phyloP scores from a whole-genome alignment of 2,113 vertebrate species.

The Camelus bactrianus region DNA sequence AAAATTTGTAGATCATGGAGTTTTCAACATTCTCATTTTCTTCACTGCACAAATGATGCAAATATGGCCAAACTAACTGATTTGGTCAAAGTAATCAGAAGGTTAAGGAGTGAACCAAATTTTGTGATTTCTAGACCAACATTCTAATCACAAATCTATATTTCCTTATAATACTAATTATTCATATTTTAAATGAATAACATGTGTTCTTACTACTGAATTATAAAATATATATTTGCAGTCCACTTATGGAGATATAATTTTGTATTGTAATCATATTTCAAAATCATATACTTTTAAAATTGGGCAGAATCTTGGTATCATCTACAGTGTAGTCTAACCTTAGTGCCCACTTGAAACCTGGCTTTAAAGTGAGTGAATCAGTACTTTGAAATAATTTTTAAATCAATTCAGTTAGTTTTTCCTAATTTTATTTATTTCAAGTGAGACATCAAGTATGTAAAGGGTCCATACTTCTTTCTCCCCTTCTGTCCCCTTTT shows the following conservation, averaged over 20 bases:
- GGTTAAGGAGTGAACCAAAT: background rate
- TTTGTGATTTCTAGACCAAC: conserved; percentile 3
- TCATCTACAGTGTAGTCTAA: background rate
- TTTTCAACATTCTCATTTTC: background rate
- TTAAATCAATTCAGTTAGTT: background rate
- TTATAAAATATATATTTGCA: background rate
- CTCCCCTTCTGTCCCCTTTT: background rate
- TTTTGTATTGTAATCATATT: background rate
- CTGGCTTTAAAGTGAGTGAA: background rate
- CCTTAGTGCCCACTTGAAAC: background rate
- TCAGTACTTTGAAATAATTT: background rate
- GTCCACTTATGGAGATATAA: background rate
- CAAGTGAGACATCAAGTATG: background rate
- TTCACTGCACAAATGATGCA: background rate
- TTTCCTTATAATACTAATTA: background rate
- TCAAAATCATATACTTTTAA: background rate
- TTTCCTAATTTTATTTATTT: conserved; percentile 12
- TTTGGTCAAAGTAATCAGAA: background rate
- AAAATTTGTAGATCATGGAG: background rate
- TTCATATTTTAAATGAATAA: conserved; percentile 17
- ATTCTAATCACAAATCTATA: background rate
- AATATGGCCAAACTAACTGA: background rate
- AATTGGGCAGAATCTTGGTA: background rate
- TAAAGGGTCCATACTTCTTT: background rate
- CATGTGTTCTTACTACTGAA: background rate